Evolutionary conservation across 2,797 vertebrate species (phyloP).

Genomic region (Masticophis lateralis): DNA sequence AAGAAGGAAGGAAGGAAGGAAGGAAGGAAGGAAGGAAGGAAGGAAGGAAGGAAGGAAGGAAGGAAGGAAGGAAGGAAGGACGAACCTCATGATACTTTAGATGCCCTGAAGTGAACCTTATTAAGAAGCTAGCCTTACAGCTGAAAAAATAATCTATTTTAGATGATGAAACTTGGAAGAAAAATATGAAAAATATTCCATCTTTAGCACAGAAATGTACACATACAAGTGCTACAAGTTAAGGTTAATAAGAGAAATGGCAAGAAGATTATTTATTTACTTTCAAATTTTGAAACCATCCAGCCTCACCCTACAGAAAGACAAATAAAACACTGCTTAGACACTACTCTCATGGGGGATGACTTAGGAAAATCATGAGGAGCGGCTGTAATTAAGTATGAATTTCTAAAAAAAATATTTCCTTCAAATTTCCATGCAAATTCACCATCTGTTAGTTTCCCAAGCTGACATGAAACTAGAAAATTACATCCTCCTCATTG

Average conservation of each 20-base stretch:
- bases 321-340: background rate
- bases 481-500: background rate
- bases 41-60: background rate
- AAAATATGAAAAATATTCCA: background rate
- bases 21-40: background rate
- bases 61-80: background rate
- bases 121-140: background rate
- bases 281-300: background rate
- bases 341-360: background rate
- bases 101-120: background rate
- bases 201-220: background rate
- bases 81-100: background rate
- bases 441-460: background rate
- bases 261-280: background rate
- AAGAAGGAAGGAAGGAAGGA: background rate
- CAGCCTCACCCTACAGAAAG: background rate
- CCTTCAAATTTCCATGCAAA: background rate
- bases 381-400: background rate
- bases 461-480: background rate
- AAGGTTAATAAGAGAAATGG: background rate
- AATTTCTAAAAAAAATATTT: background rate
- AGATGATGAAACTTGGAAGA: background rate
- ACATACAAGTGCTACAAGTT: background rate
- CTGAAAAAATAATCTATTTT: background rate
- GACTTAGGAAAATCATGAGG: background rate